A percentile compares a stretch with the other conserved stretches of the same genome.
Evolutionary conservation across 30 jellyfish, hydroid and myxozoan genomes (phyloP).

Genomic region (Aurelia sp.): DNA sequence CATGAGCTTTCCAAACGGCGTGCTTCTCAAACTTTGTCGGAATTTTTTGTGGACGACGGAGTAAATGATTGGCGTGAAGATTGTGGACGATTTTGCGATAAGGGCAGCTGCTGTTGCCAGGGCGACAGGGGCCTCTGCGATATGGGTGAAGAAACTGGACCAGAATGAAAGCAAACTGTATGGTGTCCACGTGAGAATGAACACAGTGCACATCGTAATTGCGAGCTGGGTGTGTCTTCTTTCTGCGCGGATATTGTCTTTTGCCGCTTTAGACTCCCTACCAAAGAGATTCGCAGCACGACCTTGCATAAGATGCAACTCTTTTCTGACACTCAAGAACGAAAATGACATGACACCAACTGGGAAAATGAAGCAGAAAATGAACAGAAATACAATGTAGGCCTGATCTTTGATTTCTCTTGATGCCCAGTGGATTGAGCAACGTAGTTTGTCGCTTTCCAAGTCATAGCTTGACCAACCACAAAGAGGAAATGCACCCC

Average conservation of each 20-base stretch:
- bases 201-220: conserved; percentile 47
- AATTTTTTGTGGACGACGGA: conserved; percentile 54
- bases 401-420: conserved; percentile 4
- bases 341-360: conserved; percentile 51
- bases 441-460: conserved; percentile 61
- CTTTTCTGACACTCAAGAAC: conserved; percentile 27
- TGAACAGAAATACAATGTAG: conserved; percentile 52
- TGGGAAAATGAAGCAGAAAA: conserved; percentile 59
- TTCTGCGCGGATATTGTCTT: conserved; percentile 60
- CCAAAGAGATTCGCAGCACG: conserved; percentile 66
- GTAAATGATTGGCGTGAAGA: conserved; percentile 69
- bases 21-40: conserved; percentile 22
- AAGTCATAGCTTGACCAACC: conserved; percentile 73
- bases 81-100: conserved; percentile 75
- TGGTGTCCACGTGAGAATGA: conserved; percentile 68
- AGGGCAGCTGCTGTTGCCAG: conserved; percentile 54
- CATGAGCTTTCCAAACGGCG: conserved; percentile 3
- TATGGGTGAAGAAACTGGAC: conserved; percentile 54
- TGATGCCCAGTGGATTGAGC: conserved; percentile 77
- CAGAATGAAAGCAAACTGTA: conserved; percentile 63
- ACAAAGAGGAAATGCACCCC: conserved; percentile 70
- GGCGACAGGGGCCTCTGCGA: conserved; percentile 20
- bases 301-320: conserved; percentile 29
- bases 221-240: conserved; percentile 55
- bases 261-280: conserved; percentile 38